Percentiles rank a stretch among this genome's conserved stretches.
These are phyloP conservation scores for Bibio marci DNA, from an alignment of 2,888 invertebrate genomes.

Conservation along the genomic window DNA sequence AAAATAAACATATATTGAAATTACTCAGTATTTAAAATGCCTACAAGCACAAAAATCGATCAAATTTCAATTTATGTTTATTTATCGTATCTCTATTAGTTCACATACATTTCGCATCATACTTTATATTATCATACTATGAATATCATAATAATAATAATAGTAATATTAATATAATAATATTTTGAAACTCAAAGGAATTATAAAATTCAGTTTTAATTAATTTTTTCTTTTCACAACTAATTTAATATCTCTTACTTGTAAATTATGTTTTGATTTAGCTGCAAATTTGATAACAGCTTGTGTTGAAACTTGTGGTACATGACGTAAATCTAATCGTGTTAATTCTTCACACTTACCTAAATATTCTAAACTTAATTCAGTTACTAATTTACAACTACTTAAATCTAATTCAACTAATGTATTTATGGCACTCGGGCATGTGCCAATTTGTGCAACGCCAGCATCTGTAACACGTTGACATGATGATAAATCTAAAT, in stretches of 20 bases:
- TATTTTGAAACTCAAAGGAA: too few relatives aligned
- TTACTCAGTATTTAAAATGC: too few relatives aligned
- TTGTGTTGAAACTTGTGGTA: slow-evolving; percentile 62
- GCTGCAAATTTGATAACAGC: slow-evolving; percentile 72
- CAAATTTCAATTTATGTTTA: too few relatives aligned
- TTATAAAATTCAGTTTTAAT: too few relatives aligned
- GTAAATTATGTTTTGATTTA: slow-evolving; percentile 59
- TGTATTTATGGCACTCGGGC: slow-evolving; percentile 44
- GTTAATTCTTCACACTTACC: slow-evolving; percentile 54
- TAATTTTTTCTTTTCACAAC: slow-evolving; percentile 38
- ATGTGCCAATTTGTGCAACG: slow-evolving; percentile 68
- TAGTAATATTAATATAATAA: too few relatives aligned
- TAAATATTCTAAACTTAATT: slow-evolving; percentile 65
- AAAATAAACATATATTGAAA: too few relatives aligned
- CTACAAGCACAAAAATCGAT: too few relatives aligned
- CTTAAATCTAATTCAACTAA: slow-evolving; percentile 62
- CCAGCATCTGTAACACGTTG: slow-evolving; percentile 79
- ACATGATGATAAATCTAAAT: slow-evolving; percentile 71
- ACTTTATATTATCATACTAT: too few relatives aligned
- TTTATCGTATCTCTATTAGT: too few relatives aligned
- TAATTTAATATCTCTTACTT: slow-evolving; percentile 62
- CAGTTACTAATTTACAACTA: slow-evolving; percentile 66
- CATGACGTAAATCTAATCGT: slow-evolving; percentile 61
- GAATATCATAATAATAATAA: too few relatives aligned
- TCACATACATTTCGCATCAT: too few relatives aligned